Conservation (phyloP, 2,113 vertebrate species). For the Nannobrachium achirus region DNA sequence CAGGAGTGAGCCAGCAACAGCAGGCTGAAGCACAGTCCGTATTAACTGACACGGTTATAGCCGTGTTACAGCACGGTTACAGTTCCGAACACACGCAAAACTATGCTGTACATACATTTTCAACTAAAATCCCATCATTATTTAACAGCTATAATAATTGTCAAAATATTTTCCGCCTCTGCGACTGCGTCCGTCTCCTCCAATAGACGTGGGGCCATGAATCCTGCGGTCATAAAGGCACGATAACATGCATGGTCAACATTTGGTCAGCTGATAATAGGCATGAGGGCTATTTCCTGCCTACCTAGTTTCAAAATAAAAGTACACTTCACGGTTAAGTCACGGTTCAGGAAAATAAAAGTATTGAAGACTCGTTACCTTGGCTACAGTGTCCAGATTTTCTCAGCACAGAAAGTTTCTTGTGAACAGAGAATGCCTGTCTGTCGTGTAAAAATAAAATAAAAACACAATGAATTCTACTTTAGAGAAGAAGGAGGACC, state of each 20-base stretch:
- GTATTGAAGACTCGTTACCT: conserved; percentile 20
- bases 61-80: no score
- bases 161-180: no score
- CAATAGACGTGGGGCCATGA: no score
- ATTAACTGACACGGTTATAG: no score
- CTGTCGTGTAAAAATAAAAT: not conserved
- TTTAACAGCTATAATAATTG: no score
- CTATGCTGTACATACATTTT: no score
- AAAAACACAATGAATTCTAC: conserved; percentile 3
- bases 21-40: not conserved
- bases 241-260: conserved; percentile 46
- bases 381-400: conserved; percentile 11
- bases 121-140: no score
- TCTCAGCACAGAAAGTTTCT: not conserved
- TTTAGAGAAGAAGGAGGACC: not conserved
- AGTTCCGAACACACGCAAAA: no score
- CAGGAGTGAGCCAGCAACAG: not conserved
- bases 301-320: conserved; percentile 62
- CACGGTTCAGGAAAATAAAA: conserved; percentile 27
- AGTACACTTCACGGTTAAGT: not conserved
- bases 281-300: conserved; percentile 29
- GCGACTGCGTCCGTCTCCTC: no score
- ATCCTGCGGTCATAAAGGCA: no score
- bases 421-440: not conserved
- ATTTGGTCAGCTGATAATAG: conserved; percentile 66